phyloP scores from a whole-genome alignment of 2,888 invertebrate genomes.

The Eudasyphora cyanicolor region DNA sequence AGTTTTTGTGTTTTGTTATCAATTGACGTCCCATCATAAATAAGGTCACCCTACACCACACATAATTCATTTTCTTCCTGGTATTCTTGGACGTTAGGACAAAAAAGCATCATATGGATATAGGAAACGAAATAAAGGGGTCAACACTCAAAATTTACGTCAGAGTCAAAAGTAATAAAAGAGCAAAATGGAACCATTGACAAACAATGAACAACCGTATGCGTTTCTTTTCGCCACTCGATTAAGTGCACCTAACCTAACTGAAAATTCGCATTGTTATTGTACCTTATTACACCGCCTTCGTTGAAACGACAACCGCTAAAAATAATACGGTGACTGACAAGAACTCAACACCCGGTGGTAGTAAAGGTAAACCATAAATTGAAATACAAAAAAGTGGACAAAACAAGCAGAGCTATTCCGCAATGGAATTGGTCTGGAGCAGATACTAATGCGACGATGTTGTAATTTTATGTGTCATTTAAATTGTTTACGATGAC shows the following conservation, averaged over 20 bases:
- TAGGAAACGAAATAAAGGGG: too few species aligned
- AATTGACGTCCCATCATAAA: too few species aligned
- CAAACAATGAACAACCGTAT: background rate
- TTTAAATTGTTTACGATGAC: conserved; percentile 52
- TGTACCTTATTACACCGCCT: background rate
- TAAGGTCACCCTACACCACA: too few species aligned
- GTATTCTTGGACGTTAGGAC: too few species aligned
- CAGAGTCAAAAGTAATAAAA: background rate
- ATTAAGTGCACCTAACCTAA: too few species aligned
- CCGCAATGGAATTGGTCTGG: conserved; percentile 20
- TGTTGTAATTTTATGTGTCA: conserved; percentile 43
- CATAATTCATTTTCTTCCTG: too few species aligned
- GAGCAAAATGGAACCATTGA: too few species aligned
- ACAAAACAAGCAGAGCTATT: background rate
- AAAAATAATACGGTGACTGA: background rate
- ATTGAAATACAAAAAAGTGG: background rate
- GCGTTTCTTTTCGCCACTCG: too few species aligned
- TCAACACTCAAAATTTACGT: background rate
- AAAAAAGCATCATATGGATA: too few species aligned
- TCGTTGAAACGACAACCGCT: background rate
- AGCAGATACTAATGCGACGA: conserved; percentile 22
- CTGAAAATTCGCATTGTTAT: too few species aligned
- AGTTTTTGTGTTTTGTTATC: too few species aligned
- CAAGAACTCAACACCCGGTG: background rate
- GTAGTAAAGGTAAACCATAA: background rate